Evolutionary conservation across 2,113 vertebrate genomes (phyloP).

Genomic region (Scomber colias): DNA sequence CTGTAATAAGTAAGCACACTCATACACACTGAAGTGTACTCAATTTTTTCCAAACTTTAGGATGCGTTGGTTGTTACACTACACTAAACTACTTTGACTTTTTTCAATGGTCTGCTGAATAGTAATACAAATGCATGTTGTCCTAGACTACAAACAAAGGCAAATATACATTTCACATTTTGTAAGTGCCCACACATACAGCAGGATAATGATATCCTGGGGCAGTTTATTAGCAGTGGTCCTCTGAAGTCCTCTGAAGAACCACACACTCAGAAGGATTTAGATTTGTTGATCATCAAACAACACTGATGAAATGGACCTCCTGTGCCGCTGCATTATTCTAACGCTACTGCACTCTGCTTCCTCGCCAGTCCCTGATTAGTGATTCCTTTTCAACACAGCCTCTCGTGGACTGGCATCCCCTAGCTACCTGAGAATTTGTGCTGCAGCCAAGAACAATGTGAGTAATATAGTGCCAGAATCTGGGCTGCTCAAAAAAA

Average conservation of each 20-base stretch:
- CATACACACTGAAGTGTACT: not conserved
- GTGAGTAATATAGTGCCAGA: slow-evolving; percentile 52
- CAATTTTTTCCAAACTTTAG: too few species aligned
- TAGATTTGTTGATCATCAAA: not conserved
- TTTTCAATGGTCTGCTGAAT: not conserved
- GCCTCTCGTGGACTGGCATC: slow-evolving; percentile 27
- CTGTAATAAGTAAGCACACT: not conserved
- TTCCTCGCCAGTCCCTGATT: slow-evolving; percentile 41
- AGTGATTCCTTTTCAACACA: slow-evolving; percentile 64
- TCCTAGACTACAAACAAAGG: too few species aligned
- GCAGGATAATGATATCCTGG: not conserved
- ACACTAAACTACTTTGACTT: not conserved
- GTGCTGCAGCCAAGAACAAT: slow-evolving; percentile 51
- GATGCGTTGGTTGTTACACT: too few species aligned
- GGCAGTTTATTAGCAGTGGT: not conserved
- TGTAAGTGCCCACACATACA: slow-evolving; percentile 1
- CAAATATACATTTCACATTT: too few species aligned
- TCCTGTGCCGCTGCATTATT: not conserved
- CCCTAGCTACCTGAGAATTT: slow-evolving; percentile 30
- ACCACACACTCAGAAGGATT: not conserved
- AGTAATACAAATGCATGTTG: too few species aligned
- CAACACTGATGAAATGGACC: not conserved
- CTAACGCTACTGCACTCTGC: slow-evolving; percentile 1
- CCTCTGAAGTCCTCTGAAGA: not conserved
- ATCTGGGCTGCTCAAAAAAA: slow-evolving; percentile 10